These are phyloP conservation scores for Dryobotodes eremita DNA, from an alignment of 2,888 invertebrate genomes.

Conservation along the genomic window DNA sequence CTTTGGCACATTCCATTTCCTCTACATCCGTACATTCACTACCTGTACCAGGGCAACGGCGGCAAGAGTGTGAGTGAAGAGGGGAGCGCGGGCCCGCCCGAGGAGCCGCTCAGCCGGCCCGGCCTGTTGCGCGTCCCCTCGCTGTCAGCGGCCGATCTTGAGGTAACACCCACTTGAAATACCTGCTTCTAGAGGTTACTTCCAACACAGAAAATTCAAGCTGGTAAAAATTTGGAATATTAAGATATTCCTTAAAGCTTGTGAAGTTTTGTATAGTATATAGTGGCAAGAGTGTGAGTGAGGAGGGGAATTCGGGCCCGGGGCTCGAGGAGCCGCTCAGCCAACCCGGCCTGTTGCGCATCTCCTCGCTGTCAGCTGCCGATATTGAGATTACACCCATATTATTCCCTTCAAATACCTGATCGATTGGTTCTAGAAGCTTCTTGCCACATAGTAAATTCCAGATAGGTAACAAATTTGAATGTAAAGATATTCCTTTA, in stretches of 20 bases:
- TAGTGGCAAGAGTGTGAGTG: no score
- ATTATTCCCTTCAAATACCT: slow-evolving; percentile 3
- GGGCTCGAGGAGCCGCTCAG: slow-evolving; percentile 85
- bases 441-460: neutral
- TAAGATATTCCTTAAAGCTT: no score
- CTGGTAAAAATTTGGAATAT: no score
- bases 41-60: slow-evolving; percentile 78
- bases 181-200: neutral
- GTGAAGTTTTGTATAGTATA: no score
- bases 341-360: slow-evolving; percentile 91
- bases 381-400: slow-evolving; percentile 87
- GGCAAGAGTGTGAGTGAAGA: slow-evolving; percentile 77
- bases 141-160: slow-evolving; percentile 91
- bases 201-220: no score
- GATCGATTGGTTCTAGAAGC: slow-evolving; percentile 2
- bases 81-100: slow-evolving; percentile 74
- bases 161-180: slow-evolving; percentile 77
- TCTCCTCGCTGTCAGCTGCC: slow-evolving; percentile 91
- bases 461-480: neutral
- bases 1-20: neutral
- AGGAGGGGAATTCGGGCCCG: no score
- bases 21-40: slow-evolving; percentile 13
- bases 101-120: slow-evolving; percentile 89
- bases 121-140: slow-evolving; percentile 91
- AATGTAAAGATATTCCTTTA: neutral